These are phyloP conservation scores for Diogma glabrata DNA, from an alignment of 2,888 invertebrate species.

Conservation along the genomic window DNA sequence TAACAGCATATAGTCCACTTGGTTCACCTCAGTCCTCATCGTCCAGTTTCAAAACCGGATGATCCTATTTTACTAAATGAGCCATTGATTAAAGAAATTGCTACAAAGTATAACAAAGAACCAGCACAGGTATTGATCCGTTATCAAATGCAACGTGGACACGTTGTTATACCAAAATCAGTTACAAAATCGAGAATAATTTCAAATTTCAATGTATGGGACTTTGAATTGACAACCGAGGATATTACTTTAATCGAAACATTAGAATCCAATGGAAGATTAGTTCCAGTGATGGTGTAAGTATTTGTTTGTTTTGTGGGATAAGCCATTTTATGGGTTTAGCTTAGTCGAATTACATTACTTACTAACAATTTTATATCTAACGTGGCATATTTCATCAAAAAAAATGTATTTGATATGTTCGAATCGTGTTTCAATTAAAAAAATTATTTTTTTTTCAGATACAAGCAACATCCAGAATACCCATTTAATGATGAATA, in stretches of 20 bases:
- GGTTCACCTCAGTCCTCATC: conserved; percentile 59
- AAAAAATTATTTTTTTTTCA: no score
- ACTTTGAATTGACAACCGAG: conserved; percentile 41
- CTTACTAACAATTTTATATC: no score
- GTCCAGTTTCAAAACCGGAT: conserved; percentile 37
- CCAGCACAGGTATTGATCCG: conserved; percentile 59
- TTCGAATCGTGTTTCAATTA: no score
- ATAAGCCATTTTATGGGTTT: no score
- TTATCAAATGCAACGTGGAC: conserved; percentile 41
- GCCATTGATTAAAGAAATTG: conserved; percentile 44
- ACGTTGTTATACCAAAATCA: conserved; percentile 47
- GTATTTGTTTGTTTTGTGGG: no score
- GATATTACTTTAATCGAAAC: conserved; percentile 40
- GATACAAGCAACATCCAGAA: no score
- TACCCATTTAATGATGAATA: no score
- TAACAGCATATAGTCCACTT: conserved; percentile 70
- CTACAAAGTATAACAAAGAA: conserved; percentile 52
- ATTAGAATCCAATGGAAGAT: conserved; percentile 34
- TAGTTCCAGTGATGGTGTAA: conserved; percentile 32
- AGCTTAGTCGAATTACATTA: no score
- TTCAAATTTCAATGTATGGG: conserved; percentile 45
- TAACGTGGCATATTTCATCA: no score
- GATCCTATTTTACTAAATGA: conserved; percentile 47
- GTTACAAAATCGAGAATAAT: conserved; percentile 40
- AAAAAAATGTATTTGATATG: no score